phyloP scores from a whole-genome alignment of 1,140 invertebrate species.

The Pristionchus pacificus region DNA sequence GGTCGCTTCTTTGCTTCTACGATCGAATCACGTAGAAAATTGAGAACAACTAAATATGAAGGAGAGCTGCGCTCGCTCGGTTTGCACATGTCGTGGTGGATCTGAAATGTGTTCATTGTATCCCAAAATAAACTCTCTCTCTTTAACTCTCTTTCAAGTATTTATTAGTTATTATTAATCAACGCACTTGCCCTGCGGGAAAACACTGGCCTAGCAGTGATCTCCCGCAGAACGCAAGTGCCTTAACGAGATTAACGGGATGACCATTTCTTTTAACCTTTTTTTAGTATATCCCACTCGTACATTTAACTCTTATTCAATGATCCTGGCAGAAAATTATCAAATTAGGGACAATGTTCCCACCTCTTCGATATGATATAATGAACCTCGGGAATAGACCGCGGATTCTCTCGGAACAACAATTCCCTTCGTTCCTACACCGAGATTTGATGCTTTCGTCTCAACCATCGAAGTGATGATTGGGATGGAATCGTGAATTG shows the following conservation, averaged over 20 bases:
- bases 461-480: constrained; percentile 31
- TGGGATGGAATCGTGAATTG: constrained; percentile 20
- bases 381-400: constrained; percentile 21
- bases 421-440: constrained; percentile 30
- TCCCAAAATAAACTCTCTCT: too few species aligned
- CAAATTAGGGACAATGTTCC: background rate
- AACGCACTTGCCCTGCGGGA: too few species aligned
- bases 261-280: too few species aligned
- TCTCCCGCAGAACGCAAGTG: too few species aligned
- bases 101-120: constrained; percentile 5
- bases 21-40: constrained; percentile 24
- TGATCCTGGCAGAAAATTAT: background rate
- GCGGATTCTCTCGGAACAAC: constrained; percentile 29
- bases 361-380: constrained; percentile 35
- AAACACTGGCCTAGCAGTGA: background rate
- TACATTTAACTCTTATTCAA: too few species aligned
- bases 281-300: too few species aligned
- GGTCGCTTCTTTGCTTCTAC: constrained; percentile 13
- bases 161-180: too few species aligned
- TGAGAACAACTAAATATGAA: constrained; percentile 24
- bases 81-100: constrained; percentile 36
- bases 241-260: too few species aligned
- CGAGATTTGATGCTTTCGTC: constrained; percentile 26
- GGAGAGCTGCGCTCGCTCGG: constrained; percentile 25
- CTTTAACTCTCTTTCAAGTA: too few species aligned